Conservation (phyloP, 64 coral and sea anemone species). For the Astreopora myriophthalma region DNA sequence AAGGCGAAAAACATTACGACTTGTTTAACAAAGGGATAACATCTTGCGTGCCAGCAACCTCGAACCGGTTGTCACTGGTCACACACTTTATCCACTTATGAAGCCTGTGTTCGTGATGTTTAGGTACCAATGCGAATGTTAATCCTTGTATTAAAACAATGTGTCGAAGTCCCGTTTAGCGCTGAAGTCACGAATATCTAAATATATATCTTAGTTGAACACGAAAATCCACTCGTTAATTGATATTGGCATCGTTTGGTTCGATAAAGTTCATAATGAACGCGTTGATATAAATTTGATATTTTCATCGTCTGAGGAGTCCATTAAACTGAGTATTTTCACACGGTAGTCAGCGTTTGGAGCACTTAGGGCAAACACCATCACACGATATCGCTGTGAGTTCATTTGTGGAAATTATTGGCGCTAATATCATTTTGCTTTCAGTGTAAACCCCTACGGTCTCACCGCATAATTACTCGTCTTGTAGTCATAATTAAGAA, state of each 20-base stretch:
- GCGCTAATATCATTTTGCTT: background rate
- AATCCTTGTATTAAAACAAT: background rate
- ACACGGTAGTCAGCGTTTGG: background rate
- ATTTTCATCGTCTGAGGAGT: background rate
- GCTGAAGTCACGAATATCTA: background rate
- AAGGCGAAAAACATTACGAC: background rate
- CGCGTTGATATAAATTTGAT: slow-evolving; percentile 11
- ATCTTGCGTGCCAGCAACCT: slow-evolving; percentile 22
- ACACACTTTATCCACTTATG: background rate
- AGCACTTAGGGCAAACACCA: background rate
- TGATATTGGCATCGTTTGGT: slow-evolving; percentile 1
- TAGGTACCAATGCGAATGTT: background rate
- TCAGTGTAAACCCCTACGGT: background rate
- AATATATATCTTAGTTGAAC: background rate
- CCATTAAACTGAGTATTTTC: slow-evolving; percentile 16
- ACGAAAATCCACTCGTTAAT: background rate
- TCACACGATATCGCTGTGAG: background rate
- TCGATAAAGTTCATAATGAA: background rate
- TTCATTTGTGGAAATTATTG: background rate
- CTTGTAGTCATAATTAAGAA: slow-evolving; percentile 29
- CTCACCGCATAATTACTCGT: background rate
- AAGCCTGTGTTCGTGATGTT: background rate
- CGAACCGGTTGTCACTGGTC: background rate
- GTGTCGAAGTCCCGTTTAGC: background rate
- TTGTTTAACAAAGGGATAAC: slow-evolving; percentile 41